Evolutionary conservation across 2,888 invertebrate genomes (phyloP).

Genomic region (Acanthosepion esculentum): DNA sequence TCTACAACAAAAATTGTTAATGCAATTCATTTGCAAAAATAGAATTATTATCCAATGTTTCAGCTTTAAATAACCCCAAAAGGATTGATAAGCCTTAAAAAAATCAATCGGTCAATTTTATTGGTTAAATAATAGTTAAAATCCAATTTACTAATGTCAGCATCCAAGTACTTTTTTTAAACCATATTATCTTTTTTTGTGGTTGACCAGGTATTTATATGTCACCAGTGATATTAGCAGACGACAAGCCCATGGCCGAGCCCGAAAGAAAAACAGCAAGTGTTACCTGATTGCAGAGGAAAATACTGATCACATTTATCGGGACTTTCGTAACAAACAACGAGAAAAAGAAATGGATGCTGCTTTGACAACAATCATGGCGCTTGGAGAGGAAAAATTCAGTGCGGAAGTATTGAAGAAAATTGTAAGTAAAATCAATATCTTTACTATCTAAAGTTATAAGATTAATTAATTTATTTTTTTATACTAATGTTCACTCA

Average conservation of each 20-base stretch:
- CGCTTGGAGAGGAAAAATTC: not conserved
- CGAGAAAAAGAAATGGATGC: not conserved
- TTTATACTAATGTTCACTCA: no score
- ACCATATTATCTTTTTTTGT: no score
- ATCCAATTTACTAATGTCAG: no score
- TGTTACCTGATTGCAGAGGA: not conserved
- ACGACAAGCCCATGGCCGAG: not conserved
- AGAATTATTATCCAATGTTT: no score
- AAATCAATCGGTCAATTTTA: no score
- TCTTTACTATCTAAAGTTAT: not conserved
- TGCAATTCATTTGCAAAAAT: no score
- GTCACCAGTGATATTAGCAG: not conserved
- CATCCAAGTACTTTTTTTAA: no score
- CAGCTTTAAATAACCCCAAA: no score
- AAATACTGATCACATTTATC: not conserved
- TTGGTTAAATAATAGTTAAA: no score
- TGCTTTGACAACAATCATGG: not conserved
- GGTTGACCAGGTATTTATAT: not conserved
- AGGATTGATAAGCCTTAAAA: no score
- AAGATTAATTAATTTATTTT: no score
- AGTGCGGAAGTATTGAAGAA: not conserved
- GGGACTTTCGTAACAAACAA: not conserved
- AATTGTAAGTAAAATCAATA: not conserved
- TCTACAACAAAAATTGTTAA: no score
- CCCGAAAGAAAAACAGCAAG: not conserved